Evolutionary conservation across 64 coral and sea anemone species (phyloP), one percentile per base, ranked within the genome.

Genomic region (Montipora foliosa): DNA sequence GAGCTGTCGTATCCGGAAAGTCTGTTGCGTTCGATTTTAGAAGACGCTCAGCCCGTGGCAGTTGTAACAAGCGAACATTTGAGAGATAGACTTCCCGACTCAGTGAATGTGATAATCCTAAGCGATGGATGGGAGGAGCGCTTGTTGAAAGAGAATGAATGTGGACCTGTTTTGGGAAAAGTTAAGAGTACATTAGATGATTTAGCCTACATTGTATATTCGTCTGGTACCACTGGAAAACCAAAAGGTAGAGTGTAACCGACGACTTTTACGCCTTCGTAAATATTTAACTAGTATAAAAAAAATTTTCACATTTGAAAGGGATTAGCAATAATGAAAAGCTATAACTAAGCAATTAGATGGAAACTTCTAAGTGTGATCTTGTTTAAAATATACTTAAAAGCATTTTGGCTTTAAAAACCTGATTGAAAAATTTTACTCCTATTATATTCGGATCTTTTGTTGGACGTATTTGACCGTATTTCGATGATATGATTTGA

Each of bases 191-290:
- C 44, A 44, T 48, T 95, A 4, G 96, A 98, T 77, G 93, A 95
- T 87, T 79, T 98, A 19, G 96, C 96, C 0, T 98, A 98, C 47
- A 67, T 98, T 15, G 96, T 98, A n/a, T 98, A 98, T 59, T 98
- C 96, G 1, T 98, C 96, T 12, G 96, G 96, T 5, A 98, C 96
- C 8, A 98, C 96, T 19, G 96, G 96, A 24, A 80, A 94, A 14
- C 96, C 96, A 8, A 98, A 98, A 95, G 96, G 96, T 98, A 66
- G 57, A 25, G 76, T 79, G 76, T 59, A 90, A 78, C 48, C 55
- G 67, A 67, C 62, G 14, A 69, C 47, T 79, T 58, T 81, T 14
- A 29, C 11, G 47, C 5, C 46, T 85, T 47, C 46, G 14, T 64
- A 66, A 53, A 68, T 67, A 67, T 84, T 84, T 67, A 62, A 84